Conservation (phyloP, 2,888 invertebrate genomes). For the Sminthurides aquaticus region DNA sequence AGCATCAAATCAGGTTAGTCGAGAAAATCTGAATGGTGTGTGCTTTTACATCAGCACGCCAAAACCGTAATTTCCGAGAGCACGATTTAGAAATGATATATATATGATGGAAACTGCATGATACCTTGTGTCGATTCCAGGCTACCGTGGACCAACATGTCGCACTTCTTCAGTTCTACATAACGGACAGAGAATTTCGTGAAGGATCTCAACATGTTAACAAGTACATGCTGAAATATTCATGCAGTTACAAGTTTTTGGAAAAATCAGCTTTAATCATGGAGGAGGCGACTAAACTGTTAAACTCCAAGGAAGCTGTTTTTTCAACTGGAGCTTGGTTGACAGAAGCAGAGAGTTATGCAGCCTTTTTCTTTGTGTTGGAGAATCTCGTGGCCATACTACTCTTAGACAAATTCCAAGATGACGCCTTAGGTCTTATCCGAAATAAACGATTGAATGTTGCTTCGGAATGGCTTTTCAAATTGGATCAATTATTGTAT, state of each 20-base stretch:
- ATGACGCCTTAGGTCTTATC: constrained; percentile 8
- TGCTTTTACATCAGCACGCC: too few relatives aligned
- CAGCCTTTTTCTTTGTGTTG: constrained; percentile 15
- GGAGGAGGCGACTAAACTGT: constrained; percentile 7
- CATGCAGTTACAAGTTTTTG: constrained; percentile 13
- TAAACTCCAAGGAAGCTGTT: not conserved
- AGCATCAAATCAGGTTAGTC: not conserved
- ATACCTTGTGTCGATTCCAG: too few relatives aligned
- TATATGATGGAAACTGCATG: too few relatives aligned
- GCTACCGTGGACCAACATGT: constrained; percentile 13
- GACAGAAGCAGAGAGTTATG: constrained; percentile 14
- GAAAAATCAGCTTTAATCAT: constrained; percentile 12
- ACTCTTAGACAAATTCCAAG: constrained; percentile 8
- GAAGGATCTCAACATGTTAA: constrained; percentile 16
- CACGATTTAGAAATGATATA: too few relatives aligned
- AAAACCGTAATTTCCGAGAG: too few relatives aligned
- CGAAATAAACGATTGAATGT: constrained; percentile 8
- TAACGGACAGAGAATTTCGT: constrained; percentile 12
- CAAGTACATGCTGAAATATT: constrained; percentile 19
- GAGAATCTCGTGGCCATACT: constrained; percentile 16
- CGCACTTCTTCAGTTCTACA: constrained; percentile 18
- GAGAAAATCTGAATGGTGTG: too few relatives aligned
- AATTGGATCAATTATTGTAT: constrained; percentile 14
- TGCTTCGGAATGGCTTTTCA: constrained; percentile 10
- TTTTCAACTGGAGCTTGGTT: not conserved